Conservation (phyloP, 2,888 invertebrate genomes). For the Ectropis crepuscularia region DNA sequence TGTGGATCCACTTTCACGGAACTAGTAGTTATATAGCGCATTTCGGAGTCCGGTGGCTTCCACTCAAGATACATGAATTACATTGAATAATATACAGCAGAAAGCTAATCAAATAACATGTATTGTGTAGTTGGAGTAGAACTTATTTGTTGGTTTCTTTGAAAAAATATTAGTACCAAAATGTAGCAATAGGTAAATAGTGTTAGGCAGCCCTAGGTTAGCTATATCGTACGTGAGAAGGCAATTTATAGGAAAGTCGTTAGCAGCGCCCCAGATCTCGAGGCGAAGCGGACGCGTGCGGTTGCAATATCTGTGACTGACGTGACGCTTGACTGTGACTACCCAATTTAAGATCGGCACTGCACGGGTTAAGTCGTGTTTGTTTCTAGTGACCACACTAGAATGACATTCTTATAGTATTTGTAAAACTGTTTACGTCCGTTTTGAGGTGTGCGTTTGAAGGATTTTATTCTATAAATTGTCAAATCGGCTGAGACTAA, state of each 20-base stretch:
- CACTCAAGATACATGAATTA: no score
- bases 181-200: not conserved
- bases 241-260: slow-evolving; percentile 32
- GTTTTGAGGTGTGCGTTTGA: no score
- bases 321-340: slow-evolving; percentile 11
- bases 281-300: slow-evolving; percentile 16
- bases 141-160: no score
- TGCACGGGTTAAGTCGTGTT: slow-evolving; percentile 3
- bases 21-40: no score
- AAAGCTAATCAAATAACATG: no score
- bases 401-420: not conserved
- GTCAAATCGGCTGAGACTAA: no score
- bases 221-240: slow-evolving; percentile 15
- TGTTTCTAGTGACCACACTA: not conserved
- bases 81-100: no score
- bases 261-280: slow-evolving; percentile 14
- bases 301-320: slow-evolving; percentile 21
- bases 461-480: no score
- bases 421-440: not conserved
- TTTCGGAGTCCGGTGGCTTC: no score
- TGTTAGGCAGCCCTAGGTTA: slow-evolving; percentile 13
- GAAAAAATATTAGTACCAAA: no score
- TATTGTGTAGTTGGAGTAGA: no score
- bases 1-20: no score
- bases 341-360: slow-evolving; percentile 13